These are phyloP conservation scores for Scolopax bukidnonensis DNA, from an alignment of 2,797 vertebrate genomes.

Conservation along the genomic window DNA sequence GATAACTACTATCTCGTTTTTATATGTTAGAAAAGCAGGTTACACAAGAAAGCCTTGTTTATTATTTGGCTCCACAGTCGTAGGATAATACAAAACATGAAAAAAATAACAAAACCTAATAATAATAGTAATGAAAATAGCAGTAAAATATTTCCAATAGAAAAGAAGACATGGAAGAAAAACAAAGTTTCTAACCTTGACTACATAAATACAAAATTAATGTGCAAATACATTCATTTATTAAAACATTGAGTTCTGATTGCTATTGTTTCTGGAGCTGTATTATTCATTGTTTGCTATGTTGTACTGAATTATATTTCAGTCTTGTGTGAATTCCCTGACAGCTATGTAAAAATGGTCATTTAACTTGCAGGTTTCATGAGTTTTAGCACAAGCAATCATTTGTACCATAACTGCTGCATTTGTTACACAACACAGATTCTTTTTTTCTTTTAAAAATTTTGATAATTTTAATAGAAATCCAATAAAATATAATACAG, in stretches of 20 bases:
- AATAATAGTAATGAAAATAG: slow-evolving; percentile 27
- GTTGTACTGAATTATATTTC: background rate
- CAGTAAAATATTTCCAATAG: background rate
- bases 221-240: slow-evolving; percentile 45
- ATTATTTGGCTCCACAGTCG: background rate
- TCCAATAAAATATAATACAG: background rate
- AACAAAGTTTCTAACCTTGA: background rate
- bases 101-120: background rate
- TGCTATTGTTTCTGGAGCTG: background rate
- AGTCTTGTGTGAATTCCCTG: background rate
- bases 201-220: slow-evolving; percentile 36
- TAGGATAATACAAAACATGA: background rate
- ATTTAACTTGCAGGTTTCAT: background rate
- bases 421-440: background rate
- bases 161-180: background rate
- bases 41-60: background rate
- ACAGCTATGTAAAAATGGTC: background rate
- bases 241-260: background rate
- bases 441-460: background rate
- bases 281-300: background rate
- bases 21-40: background rate
- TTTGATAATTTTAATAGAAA: background rate
- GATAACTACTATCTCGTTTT: background rate
- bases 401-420: background rate
- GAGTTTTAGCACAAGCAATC: background rate